Base-by-base conservation (phyloP, 2,888 invertebrate species). In the Melanostoma mellinum region DNA sequence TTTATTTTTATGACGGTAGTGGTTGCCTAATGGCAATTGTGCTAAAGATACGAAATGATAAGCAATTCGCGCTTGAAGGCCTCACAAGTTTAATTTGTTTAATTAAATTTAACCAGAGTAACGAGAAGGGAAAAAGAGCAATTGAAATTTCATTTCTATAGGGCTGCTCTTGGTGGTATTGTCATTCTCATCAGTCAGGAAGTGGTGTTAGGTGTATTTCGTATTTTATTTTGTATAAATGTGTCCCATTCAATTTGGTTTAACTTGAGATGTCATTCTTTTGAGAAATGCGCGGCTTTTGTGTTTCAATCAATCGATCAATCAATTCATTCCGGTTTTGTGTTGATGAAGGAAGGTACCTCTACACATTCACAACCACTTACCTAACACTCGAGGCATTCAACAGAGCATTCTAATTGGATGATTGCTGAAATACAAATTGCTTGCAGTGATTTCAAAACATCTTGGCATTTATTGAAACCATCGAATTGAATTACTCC, bases 1-100 rank as follows among this genome's bases (percentile, higher is more conserved):
- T 68, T 46, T 10, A 38, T 50, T 71, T 63, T 76, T 76, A 81
- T 76, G 81, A 69, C 58, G 78, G 72, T 69, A n/a, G 55, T 40
- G 74, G 46, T 73, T 42, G 63, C 78, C 72, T 82, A 77, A 73
- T 77, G 52, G 81, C 65, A 61, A 50, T 68, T 71, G 76, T 76
- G 46, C 65, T 67, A 69, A 72, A 81, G 81, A 81, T 81, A 76
- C 38, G 30, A 73, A 77, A 77, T 77, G 81, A 82, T 82, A 82
- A 82, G 81, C 77, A 63, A 82, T 82, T 82, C 56, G 38, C 77
- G 81, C 81, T 82, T 42, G 61, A 56, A 72, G 77, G 77, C 55
- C 67, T 77, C 68, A 55, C 9, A 44, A 77, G 77, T 73, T 82
- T 73, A 77, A 81, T 81, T 81, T 81, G 61, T 81, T 81, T 81